Percentiles rank a stretch among this genome's conserved stretches.
These are phyloP conservation scores for Sesia apiformis DNA, from an alignment of 2,888 invertebrate genomes.

Conservation along the genomic window DNA sequence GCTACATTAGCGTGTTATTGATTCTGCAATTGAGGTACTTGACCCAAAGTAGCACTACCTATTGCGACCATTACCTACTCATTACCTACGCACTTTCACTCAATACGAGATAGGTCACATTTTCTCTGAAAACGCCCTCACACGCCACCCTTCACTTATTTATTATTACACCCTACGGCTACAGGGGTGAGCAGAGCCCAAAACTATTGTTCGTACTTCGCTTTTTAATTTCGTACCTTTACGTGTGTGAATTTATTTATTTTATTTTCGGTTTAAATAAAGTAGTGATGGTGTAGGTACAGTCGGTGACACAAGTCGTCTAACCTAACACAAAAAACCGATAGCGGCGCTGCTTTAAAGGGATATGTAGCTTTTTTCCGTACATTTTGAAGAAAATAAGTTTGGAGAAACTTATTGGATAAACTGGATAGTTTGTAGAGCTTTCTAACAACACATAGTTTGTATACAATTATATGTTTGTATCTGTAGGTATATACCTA, in stretches of 20 bases:
- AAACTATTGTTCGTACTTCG: slow-evolving; percentile 21
- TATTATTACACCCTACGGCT: slow-evolving; percentile 19
- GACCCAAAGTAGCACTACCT: too few species aligned
- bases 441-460: too few species aligned
- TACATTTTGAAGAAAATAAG: neutral
- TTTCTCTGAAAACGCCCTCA: slow-evolving; percentile 3
- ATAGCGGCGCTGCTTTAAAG: too few species aligned
- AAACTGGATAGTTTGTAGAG: too few species aligned
- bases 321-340: neutral
- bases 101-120: too few species aligned
- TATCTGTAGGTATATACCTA: too few species aligned
- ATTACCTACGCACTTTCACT: too few species aligned
- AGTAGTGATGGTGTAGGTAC: neutral
- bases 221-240: slow-evolving; percentile 16
- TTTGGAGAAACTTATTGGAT: neutral
- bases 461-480: too few species aligned
- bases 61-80: too few species aligned
- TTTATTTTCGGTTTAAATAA: slow-evolving; percentile 3
- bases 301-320: neutral
- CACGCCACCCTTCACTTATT: slow-evolving; percentile 11
- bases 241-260: slow-evolving; percentile 8
- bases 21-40: too few species aligned
- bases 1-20: too few species aligned
- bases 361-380: neutral
- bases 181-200: slow-evolving; percentile 1